phyloP scores from a whole-genome alignment of 2,113 vertebrate species.

The Epinephelus fuscoguttatus region DNA sequence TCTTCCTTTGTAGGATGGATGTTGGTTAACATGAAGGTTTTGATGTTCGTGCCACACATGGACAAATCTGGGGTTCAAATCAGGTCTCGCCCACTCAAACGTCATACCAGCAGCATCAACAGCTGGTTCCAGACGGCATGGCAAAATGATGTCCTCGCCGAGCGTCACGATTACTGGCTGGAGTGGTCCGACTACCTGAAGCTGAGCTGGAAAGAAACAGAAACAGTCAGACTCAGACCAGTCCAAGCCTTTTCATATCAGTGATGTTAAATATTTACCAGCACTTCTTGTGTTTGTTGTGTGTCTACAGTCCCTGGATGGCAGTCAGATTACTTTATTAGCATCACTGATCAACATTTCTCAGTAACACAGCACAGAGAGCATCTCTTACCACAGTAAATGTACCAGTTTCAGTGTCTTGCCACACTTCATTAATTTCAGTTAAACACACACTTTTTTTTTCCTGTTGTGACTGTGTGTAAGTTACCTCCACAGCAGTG shows the following conservation, averaged over 20 bases:
- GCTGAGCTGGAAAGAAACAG: background rate
- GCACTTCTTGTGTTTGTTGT: too few relatives aligned
- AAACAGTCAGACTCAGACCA: too few relatives aligned
- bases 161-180: background rate
- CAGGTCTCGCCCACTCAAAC: slow-evolving; percentile 4
- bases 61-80: background rate
- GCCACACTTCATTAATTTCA: too few relatives aligned
- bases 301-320: too few relatives aligned
- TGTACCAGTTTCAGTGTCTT: too few relatives aligned
- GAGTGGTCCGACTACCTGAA: background rate
- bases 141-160: background rate
- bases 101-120: background rate
- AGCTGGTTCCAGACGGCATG: background rate
- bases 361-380: too few relatives aligned
- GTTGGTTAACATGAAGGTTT: background rate
- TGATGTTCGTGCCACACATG: background rate
- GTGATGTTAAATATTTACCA: too few relatives aligned
- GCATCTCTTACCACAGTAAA: too few relatives aligned
- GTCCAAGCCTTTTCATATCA: too few relatives aligned
- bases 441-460: too few relatives aligned
- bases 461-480: background rate
- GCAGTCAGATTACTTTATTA: too few relatives aligned
- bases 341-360: too few relatives aligned
- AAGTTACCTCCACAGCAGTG: background rate
- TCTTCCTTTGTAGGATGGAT: background rate